A percentile compares a stretch with the other conserved stretches of the same genome.
Evolutionary conservation across 2,797 vertebrate species (phyloP).

Genomic region (Notoglanidium macrostoma): DNA sequence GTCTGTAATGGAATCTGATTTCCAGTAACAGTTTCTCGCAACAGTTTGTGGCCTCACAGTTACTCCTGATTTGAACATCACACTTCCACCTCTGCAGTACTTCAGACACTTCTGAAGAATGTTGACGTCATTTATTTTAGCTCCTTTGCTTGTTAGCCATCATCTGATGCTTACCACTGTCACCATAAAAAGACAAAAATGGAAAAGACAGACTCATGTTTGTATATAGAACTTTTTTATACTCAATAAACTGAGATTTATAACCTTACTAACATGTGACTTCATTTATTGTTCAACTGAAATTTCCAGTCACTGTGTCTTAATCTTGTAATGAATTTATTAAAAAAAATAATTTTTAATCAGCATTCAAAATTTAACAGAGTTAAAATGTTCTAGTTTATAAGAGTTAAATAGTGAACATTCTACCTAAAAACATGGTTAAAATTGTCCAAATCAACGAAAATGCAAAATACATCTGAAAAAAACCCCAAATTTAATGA

Average conservation of each 20-base stretch:
- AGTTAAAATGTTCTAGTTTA: too few relatives aligned
- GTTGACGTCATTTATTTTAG: background rate
- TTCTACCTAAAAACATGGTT: background rate
- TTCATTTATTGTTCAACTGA: background rate
- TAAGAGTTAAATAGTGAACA: background rate
- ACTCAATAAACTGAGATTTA: constrained; percentile 2
- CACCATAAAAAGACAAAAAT: background rate
- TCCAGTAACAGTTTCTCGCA: constrained; percentile 14
- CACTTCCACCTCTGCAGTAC: background rate
- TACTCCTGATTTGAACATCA: background rate
- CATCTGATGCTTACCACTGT: background rate
- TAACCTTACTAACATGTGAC: background rate
- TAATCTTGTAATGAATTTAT: background rate
- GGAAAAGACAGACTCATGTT: background rate
- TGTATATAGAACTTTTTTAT: constrained; percentile 12
- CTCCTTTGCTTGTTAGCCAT: background rate
- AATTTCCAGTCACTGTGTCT: background rate
- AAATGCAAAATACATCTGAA: background rate
- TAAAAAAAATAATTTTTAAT: background rate
- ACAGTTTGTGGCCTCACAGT: constrained; percentile 1
- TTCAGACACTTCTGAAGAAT: background rate
- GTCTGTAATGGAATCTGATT: constrained; percentile 7
- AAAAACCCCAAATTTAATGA: too few relatives aligned
- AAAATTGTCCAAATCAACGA: background rate
- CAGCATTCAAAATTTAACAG: background rate